Base-by-base conservation (phyloP, 2,113 vertebrate genomes). In the Illadopsis cleaveri region DNA sequence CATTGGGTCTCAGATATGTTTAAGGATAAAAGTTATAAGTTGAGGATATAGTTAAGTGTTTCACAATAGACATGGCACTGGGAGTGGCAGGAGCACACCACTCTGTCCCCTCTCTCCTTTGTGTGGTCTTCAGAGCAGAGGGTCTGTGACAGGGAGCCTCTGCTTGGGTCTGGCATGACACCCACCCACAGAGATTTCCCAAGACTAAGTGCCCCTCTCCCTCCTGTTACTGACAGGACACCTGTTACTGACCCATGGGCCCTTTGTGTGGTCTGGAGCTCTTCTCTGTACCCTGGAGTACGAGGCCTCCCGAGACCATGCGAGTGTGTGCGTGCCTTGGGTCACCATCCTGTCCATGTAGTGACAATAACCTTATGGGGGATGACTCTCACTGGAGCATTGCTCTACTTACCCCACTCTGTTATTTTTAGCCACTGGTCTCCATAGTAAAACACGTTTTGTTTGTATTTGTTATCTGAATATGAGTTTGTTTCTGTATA, bases 401-500 rank as follows among this genome's bases (percentile, higher is more conserved):
- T 1, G 0, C 14, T 53, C 19, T 4, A 12, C 28, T n/a, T 51
- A n/a, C 12, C 19, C 25, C 3, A 30, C 9, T 30, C 25, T 4
- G 5, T 8, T 38, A 14, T n/a, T 66, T 58, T 75, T 45, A 44
- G 5, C 45, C 38, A 5, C 11, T 51, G 33, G 7, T 58, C 13
- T 45, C 65, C 33, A 45, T 11, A 53, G 23, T 9, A 60, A 51
- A 51, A 53, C 24, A 7, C 21, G 30, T 75, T 45, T 44, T 51
- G 38, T 45, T 81, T 66, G 28, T 15, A 5, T 82, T 82, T 82
- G 38, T 38, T 58, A 60, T 51, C 38, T n/a, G 38, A 58, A 25
- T 15, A 13, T 30, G 33, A 51, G 53, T 51, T 81, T 51, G 31
- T 11, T 81, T 81, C 44, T 44, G 33, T 66, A 9, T 64, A n/a